Evolutionary conservation across 1,140 invertebrate genomes (phyloP).

Genomic region (Arctopsyche grandis): DNA sequence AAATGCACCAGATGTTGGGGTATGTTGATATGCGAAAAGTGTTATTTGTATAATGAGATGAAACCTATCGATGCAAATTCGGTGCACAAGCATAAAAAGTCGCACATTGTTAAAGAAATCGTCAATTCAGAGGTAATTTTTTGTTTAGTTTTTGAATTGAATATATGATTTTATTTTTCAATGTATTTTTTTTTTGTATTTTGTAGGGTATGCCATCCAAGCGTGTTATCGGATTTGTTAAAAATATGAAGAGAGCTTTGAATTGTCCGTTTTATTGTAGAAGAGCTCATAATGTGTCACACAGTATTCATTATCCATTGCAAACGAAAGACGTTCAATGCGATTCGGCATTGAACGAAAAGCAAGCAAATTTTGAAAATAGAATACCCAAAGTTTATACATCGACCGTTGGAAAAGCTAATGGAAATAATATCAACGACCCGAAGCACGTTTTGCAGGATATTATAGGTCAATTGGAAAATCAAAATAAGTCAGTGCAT

Average conservation of each 20-base stretch:
- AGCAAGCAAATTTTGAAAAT: slow-evolving; percentile 53
- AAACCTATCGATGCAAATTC: slow-evolving; percentile 54
- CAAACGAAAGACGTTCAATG: slow-evolving; percentile 2
- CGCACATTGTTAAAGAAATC: slow-evolving; percentile 63
- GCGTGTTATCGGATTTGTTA: slow-evolving; percentile 46
- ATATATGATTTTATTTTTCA: not conserved
- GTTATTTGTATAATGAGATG: slow-evolving; percentile 62
- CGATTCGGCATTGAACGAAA: not conserved
- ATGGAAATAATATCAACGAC: slow-evolving; percentile 59
- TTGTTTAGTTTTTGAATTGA: not conserved
- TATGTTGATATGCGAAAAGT: slow-evolving; percentile 64
- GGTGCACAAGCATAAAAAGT: slow-evolving; percentile 61
- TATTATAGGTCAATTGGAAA: slow-evolving; percentile 71
- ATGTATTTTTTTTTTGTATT: slow-evolving; percentile 42
- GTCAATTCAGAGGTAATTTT: slow-evolving; percentile 62
- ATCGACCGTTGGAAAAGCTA: slow-evolving; percentile 64
- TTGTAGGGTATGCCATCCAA: slow-evolving; percentile 49
- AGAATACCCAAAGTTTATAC: slow-evolving; percentile 60
- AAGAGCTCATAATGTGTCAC: slow-evolving; percentile 1
- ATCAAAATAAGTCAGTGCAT: slow-evolving; percentile 63
- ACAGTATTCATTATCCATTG: slow-evolving; percentile 40
- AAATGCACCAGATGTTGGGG: slow-evolving; percentile 63
- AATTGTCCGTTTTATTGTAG: slow-evolving; percentile 43
- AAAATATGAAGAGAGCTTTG: slow-evolving; percentile 46
- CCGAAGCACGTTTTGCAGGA: slow-evolving; percentile 67